Evolutionary conservation across 2,888 invertebrate species (phyloP), one percentile per base, ranked within the genome.

Genomic region (Hirtodrosophila trivittata): DNA sequence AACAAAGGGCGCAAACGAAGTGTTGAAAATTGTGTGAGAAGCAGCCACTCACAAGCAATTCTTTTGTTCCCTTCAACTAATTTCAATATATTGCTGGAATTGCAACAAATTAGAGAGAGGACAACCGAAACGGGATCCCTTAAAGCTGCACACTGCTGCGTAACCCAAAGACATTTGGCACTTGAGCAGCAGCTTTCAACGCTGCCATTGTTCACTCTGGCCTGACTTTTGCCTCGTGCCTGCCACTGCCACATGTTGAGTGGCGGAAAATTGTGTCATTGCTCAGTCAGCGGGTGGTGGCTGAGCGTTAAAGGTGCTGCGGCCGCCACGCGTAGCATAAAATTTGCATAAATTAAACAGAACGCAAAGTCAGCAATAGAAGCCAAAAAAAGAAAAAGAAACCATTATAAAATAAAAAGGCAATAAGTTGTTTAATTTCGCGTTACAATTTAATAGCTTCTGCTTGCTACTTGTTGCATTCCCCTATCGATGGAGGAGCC

Each of bases 281-380:
- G 74, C 62, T 65, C 64, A 65, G 56, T 18, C 66, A 65, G 56
- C 78, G 67, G 66, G 64, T 28, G 60, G 57, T 54, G 28, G 32
- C 0, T 12, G 58, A 25, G 25, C n/a, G 47, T 6, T 57, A 42
- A 13, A 33, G 26, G n/a, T 14, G 32, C n/a, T n/a, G 38, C 9
- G 43, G 28, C 1, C 37, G 75, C 58, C 75, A 82, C 78, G 85
- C 81, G 86, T 68, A 70, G 78, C 78, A 72, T 82, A 66, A 72
- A 75, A 85, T 81, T 85, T 81, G 54, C 81, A 81, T 81, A 81
- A 73, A 83, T 81, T 83, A 83, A 83, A 64, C 60, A n/a, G n/a
- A 58, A 50, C 60, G 68, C 62, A 58, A 46, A 49, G 60, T 62
- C 65, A 63, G 73, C 73, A 50, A 18, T 35, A 58, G 49, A 54